Conservation (phyloP, 2,113 vertebrate species). For the Sylvietta virens region DNA sequence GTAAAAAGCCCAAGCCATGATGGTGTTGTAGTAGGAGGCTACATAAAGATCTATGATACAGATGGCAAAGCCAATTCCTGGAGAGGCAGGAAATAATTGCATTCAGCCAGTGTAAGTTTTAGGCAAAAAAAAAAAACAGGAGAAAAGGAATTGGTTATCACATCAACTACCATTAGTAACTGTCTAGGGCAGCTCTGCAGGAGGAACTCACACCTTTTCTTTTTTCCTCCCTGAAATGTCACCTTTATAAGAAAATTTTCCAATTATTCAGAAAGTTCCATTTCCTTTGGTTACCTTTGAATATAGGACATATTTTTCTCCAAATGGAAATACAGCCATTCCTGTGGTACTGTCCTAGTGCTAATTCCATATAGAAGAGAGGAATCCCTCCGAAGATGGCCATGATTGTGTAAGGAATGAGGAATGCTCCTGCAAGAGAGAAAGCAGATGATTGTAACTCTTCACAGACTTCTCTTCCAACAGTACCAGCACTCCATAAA, state of each 20-base stretch:
- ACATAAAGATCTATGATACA: conserved; percentile 93
- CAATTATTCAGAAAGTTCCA: not conserved
- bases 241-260: not conserved
- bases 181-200: not conserved
- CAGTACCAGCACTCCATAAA: not conserved
- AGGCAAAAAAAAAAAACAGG: not conserved
- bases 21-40: conserved; percentile 98
- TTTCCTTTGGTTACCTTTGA: conserved; percentile 85
- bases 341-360: conserved; percentile 93
- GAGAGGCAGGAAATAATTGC: not conserved
- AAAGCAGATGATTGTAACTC: not conserved
- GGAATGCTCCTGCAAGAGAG: conserved; percentile 85
- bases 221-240: not conserved
- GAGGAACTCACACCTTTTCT: not conserved
- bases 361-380: conserved; percentile 98
- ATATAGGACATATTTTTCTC: conserved; percentile 97
- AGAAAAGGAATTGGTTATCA: not conserved
- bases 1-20: conserved; percentile 98
- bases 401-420: conserved; percentile 95
- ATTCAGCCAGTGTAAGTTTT: not conserved
- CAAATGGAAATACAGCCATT: conserved; percentile 98
- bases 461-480: not conserved
- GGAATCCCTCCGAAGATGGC: conserved; percentile 96
- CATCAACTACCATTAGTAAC: not conserved
- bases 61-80: conserved; percentile 96